Evolutionary conservation across 2,797 vertebrate genomes (phyloP), one percentile per base, ranked within the genome.

Genomic region (Spinus olivaceus): DNA sequence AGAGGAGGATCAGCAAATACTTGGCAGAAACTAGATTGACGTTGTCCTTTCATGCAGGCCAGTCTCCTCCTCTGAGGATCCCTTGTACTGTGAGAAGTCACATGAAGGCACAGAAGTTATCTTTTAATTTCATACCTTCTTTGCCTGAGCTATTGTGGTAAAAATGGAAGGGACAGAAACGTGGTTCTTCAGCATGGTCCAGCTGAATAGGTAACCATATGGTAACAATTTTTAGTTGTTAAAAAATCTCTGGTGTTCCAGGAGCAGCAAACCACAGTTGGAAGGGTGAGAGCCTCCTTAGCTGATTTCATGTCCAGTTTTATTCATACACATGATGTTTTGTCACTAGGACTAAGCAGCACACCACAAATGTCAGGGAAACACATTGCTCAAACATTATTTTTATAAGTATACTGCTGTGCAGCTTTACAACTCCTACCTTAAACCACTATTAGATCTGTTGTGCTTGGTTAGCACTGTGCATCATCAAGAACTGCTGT

Each of bases 261-360:
- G 32, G 37, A 90, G 51, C n/a, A 79, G 35, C 20, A 88, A 74
- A 71, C 5, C 0, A 0, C 41, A 78, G n/a, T 3, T 74, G 21
- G 56, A 90, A 78, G 53, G 30, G n/a, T 83, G 44, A 51, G 49
- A 77, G n/a, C 28, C 5, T 80, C 42, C 13, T n/a, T 35, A 61
- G 24, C 30, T 72, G 24, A 60, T 39, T 53, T 81, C 23, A 46
- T 3, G 18, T 39, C 17, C 49, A 56, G 21, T 20, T 76, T 90
- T 67, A 84, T 28, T 84, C 49, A 37, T 18, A 47, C 2, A 22
- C 0, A 0, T 5, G 5, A 20, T 1, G 2, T 61, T 76, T 73
- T 67, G 23, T 72, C 42, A 51, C 35, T 35, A 46, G 37, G 39
- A 56, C 41, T 82, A 77, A 46, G 25, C 16, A 67, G 46, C 41